These are phyloP conservation scores for Neomicropteryx cornuta DNA, from an alignment of 1,140 invertebrate species.

Conservation along the genomic window DNA sequence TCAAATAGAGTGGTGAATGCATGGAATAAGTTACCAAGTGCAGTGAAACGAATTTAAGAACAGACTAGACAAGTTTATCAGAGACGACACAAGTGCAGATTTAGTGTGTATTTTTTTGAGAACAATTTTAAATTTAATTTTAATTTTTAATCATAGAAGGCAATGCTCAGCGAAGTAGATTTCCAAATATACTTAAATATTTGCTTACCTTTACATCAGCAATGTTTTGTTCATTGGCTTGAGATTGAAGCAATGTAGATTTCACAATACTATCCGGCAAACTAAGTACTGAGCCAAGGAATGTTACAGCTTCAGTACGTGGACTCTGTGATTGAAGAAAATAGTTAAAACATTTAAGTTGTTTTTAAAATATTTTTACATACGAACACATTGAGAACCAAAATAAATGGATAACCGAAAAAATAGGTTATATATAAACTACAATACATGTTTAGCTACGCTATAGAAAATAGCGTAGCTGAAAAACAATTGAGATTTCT, in stretches of 20 bases:
- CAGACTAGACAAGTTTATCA: too few relatives aligned
- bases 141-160: too few relatives aligned
- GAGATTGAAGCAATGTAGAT: slow-evolving; percentile 73
- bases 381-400: background rate
- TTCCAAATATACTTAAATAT: slow-evolving; percentile 3
- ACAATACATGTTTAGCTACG: too few relatives aligned
- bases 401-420: slow-evolving; percentile 6
- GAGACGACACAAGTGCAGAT: too few relatives aligned
- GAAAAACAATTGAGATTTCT: too few relatives aligned
- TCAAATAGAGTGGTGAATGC: too few relatives aligned
- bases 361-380: slow-evolving; percentile 4
- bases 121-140: too few relatives aligned
- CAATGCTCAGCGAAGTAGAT: too few relatives aligned
- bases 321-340: slow-evolving; percentile 49
- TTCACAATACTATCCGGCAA: slow-evolving; percentile 66
- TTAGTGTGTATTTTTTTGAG: too few relatives aligned
- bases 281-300: slow-evolving; percentile 77
- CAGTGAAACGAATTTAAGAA: background rate
- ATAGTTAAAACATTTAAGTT: slow-evolving; percentile 2
- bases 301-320: slow-evolving; percentile 81
- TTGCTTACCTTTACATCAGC: slow-evolving; percentile 64
- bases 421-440: too few relatives aligned
- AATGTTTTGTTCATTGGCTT: slow-evolving; percentile 51
- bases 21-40: too few relatives aligned
- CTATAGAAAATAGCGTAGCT: too few relatives aligned